Percentiles rank a stretch among this genome's conserved stretches.
Evolutionary conservation across 2,113 vertebrate genomes (phyloP).

Genomic region (Cacatua alba): DNA sequence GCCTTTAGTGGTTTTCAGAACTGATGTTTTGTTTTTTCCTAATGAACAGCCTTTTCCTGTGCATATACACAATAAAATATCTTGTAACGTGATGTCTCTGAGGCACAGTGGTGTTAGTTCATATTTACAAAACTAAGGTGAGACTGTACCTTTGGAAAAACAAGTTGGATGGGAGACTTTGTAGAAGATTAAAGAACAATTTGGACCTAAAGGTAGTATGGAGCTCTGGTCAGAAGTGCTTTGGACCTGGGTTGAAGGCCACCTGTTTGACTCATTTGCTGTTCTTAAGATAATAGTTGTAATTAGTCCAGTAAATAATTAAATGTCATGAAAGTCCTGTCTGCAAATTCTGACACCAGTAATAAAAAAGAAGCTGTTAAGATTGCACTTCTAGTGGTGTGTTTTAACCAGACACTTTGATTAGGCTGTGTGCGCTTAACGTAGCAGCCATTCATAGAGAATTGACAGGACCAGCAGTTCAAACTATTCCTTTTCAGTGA

Average conservation of each 20-base stretch:
- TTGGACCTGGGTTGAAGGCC: background rate
- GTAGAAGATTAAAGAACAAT: background rate
- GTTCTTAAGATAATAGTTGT: background rate
- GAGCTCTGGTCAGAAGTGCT: background rate
- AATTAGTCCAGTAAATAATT: conserved; percentile 3
- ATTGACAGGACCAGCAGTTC: background rate
- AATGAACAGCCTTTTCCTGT: conserved; percentile 26
- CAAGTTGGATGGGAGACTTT: background rate
- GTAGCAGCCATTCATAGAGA: background rate
- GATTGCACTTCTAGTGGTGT: background rate
- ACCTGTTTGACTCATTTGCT: background rate
- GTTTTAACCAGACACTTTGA: background rate
- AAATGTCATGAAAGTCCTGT: background rate
- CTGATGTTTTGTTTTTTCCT: conserved; percentile 29
- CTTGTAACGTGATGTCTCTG: fast-evolving
- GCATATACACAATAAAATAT: background rate
- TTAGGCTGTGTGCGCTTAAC: background rate
- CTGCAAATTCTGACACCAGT: background rate
- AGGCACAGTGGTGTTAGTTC: background rate
- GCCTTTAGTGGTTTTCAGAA: conserved; percentile 22
- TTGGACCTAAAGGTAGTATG: background rate
- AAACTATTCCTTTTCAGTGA: background rate
- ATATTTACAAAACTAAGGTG: background rate
- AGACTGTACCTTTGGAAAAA: background rate
- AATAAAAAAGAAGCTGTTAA: background rate